Percentiles rank a stretch among this genome's conserved stretches.
These are phyloP conservation scores for Chelonus formosanus DNA, from an alignment of 2,888 invertebrate genomes.

Conservation along the genomic window DNA sequence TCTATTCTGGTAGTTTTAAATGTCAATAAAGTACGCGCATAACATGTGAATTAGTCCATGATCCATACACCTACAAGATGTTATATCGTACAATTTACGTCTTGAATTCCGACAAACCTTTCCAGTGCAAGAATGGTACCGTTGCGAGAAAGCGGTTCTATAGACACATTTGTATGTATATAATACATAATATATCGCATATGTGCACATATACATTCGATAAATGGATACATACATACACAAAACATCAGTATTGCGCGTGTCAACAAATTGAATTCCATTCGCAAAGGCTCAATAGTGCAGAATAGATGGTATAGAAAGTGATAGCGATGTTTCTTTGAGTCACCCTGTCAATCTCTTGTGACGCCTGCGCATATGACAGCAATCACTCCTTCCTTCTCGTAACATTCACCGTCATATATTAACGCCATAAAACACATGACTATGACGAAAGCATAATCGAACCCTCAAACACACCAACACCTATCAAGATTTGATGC, in stretches of 20 bases:
- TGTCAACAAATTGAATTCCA: conserved; percentile 34
- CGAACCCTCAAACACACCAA: background rate
- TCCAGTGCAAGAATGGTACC: conserved; percentile 10
- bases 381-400: background rate
- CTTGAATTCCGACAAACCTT: conserved; percentile 22
- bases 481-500: too few relatives aligned
- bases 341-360: conserved; percentile 42
- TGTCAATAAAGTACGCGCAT: background rate
- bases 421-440: background rate
- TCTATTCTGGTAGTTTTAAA: background rate
- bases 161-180: conserved; percentile 18
- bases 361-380: conserved; percentile 11
- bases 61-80: conserved; percentile 28
- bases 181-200: background rate
- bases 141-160: conserved; percentile 21
- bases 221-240: too few relatives aligned
- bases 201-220: too few relatives aligned
- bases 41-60: conserved; percentile 43
- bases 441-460: conserved; percentile 31
- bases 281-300: conserved; percentile 36
- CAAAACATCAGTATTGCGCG: conserved; percentile 8
- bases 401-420: background rate
- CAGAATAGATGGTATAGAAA: conserved; percentile 38
- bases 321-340: conserved; percentile 45
- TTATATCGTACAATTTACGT: too few relatives aligned